These are phyloP conservation scores for Maccullochella peelii DNA, from an alignment of 2,113 vertebrate genomes.

Conservation along the genomic window DNA sequence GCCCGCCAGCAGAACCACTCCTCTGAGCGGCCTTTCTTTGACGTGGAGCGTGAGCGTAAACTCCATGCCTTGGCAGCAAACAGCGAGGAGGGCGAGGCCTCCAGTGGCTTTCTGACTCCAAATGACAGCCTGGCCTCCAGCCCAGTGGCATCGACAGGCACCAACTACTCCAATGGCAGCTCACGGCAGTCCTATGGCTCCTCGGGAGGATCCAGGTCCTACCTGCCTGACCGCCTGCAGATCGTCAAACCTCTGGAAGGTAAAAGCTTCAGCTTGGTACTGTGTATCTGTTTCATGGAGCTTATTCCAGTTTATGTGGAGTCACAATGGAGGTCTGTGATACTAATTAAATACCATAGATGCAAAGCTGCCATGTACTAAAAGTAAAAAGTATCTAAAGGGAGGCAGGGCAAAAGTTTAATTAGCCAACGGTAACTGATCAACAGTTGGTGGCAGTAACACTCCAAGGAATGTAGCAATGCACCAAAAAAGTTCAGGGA, in stretches of 20 bases:
- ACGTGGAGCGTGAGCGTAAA: constrained; percentile 85
- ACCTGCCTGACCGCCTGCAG: constrained; percentile 90
- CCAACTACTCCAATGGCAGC: constrained; percentile 84
- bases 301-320: too few species aligned
- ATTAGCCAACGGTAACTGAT: too few species aligned
- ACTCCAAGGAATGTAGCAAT: too few species aligned
- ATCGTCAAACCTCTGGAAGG: constrained; percentile 92
- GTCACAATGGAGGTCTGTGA: too few species aligned
- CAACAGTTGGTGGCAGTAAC: too few species aligned
- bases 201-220: constrained; percentile 85
- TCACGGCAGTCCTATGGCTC: constrained; percentile 83
- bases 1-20: constrained; percentile 84
- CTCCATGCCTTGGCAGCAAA: constrained; percentile 78
- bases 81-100: constrained; percentile 75
- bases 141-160: constrained; percentile 84
- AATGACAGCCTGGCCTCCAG: constrained; percentile 85
- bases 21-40: constrained; percentile 86
- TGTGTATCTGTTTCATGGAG: too few species aligned
- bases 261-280: constrained; percentile 51
- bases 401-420: too few species aligned
- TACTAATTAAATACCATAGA: too few species aligned
- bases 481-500: too few species aligned
- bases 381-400: too few species aligned
- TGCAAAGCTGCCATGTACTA: too few species aligned
- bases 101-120: constrained; percentile 88